These are phyloP conservation scores for Crotalus horridus DNA, from an alignment of 2,113 vertebrate genomes.

Conservation along the genomic window DNA sequence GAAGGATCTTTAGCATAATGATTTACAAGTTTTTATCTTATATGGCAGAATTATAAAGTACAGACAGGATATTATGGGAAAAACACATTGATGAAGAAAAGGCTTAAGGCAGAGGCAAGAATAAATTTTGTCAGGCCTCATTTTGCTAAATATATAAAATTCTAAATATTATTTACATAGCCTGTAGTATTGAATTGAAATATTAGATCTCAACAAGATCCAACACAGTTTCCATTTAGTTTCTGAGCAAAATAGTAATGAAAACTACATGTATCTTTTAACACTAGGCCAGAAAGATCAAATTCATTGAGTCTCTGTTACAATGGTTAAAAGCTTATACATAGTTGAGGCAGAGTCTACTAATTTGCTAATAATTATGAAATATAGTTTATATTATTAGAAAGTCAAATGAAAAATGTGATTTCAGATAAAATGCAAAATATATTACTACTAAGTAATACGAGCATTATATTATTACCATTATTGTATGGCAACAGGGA, in stretches of 20 bases:
- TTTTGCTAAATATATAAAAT: conserved; percentile 68
- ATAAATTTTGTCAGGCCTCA: conserved; percentile 68
- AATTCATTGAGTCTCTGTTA: conserved; percentile 58
- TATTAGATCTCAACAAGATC: conserved; percentile 80
- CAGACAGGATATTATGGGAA: conserved; percentile 19
- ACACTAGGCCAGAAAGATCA: conserved; percentile 72
- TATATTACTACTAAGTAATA: neutral
- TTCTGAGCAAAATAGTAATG: conserved; percentile 75
- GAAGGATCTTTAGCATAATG: neutral
- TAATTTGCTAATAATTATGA: conserved; percentile 14
- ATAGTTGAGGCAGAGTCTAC: neutral
- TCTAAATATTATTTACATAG: conserved; percentile 68
- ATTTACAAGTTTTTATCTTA: neutral
- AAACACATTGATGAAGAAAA: conserved; percentile 31
- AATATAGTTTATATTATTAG: neutral
- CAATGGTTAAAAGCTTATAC: conserved; percentile 26
- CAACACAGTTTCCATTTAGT: conserved; percentile 71
- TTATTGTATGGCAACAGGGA: neutral
- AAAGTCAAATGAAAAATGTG: neutral
- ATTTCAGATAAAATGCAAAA: neutral
- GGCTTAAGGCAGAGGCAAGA: conserved; percentile 73
- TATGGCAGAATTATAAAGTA: neutral
- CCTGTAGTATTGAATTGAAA: conserved; percentile 73
- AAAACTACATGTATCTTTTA: conserved; percentile 77
- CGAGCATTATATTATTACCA: rapidly evolving